These are phyloP conservation scores for Probosciger aterrimus DNA, from an alignment of 2,113 vertebrate species.

Conservation along the genomic window DNA sequence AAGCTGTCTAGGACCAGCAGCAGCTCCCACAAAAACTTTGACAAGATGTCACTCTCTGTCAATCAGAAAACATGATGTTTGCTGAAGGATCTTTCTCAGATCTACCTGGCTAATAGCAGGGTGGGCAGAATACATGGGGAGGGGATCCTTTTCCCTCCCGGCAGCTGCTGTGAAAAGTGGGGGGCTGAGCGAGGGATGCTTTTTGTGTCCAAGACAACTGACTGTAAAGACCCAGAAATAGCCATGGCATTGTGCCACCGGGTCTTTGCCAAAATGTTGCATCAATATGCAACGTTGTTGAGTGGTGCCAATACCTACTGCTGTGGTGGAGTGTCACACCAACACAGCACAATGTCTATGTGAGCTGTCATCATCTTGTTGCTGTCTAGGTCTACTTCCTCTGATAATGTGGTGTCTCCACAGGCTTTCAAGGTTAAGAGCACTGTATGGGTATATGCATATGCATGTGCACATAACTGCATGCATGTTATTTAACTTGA, in stretches of 20 bases:
- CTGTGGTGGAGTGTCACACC: neutral
- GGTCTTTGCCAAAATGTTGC: neutral
- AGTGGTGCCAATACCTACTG: rapidly evolving
- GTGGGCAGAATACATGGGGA: neutral
- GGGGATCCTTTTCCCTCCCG: neutral
- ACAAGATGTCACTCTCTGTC: neutral
- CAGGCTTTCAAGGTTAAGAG: neutral
- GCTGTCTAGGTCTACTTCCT: neutral
- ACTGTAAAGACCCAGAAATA: conserved; percentile 7
- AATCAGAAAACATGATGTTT: neutral
- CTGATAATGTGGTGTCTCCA: neutral
- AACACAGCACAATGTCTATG: rapidly evolving
- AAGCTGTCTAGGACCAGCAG: neutral
- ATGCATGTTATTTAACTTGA: rapidly evolving
- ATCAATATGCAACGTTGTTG: neutral
- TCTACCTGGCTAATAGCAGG: neutral
- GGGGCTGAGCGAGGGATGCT: neutral
- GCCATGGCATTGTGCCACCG: neutral
- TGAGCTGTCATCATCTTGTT: rapidly evolving
- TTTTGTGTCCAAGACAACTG: neutral
- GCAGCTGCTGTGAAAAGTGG: neutral
- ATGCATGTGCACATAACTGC: neutral
- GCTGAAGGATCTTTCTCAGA: neutral
- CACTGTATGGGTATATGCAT: rapidly evolving
- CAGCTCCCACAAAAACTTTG: neutral